Evolutionary conservation across 1,140 invertebrate species (phyloP).

Genomic region (Theocolax elegans): DNA sequence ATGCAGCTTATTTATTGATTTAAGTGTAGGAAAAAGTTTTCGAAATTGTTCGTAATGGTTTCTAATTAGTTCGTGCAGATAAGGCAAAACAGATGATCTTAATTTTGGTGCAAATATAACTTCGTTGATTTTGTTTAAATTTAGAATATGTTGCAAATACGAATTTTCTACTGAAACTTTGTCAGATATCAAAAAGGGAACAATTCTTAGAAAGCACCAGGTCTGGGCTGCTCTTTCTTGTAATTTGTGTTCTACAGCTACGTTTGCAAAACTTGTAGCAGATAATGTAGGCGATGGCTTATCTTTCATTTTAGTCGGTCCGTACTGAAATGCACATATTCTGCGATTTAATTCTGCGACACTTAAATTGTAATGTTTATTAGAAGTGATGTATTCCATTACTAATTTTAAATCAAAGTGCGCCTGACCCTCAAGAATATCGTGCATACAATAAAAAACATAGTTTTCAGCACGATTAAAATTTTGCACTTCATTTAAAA

Average conservation of each 20-base stretch:
- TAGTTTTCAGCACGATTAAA: background rate
- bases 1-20: background rate
- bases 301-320: background rate
- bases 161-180: background rate
- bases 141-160: background rate
- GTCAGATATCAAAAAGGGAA: conserved; percentile 7
- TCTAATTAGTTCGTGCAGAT: background rate
- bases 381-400: background rate
- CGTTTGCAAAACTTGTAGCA: background rate
- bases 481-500: background rate
- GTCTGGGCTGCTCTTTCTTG: background rate
- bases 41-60: background rate
- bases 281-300: background rate
- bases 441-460: background rate
- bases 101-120: conserved; percentile 11
- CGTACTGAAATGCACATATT: background rate
- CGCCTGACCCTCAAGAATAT: background rate
- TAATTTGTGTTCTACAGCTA: background rate
- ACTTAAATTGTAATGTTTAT: background rate
- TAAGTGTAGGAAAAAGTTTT: background rate
- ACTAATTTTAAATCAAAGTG: background rate
- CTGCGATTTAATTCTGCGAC: background rate
- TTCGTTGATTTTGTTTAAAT: conserved; percentile 5
- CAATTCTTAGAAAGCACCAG: background rate
- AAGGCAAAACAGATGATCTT: background rate